Conservation (phyloP, 2,888 invertebrate species). For the Antheraea yamamai region DNA sequence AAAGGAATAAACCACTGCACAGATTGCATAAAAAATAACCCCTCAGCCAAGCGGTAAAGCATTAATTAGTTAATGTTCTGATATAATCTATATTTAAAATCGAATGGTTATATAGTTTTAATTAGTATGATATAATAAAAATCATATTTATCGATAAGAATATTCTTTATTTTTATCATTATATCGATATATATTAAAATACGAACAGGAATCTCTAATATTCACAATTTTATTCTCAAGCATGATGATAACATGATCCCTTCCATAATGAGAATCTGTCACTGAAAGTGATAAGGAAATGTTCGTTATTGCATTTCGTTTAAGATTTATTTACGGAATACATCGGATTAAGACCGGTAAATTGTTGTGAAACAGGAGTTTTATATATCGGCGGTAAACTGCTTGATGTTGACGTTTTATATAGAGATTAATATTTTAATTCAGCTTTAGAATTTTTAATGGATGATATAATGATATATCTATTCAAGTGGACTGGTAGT, state of each 20-base stretch:
- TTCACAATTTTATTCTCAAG: constrained; percentile 12
- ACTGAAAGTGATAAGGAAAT: constrained; percentile 7
- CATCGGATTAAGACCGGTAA: background rate
- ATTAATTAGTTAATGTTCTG: background rate
- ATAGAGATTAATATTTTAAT: background rate
- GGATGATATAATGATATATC: background rate
- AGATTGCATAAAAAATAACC: too few species aligned
- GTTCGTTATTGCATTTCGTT: constrained; percentile 1
- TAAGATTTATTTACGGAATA: background rate
- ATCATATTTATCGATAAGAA: background rate
- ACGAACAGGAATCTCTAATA: background rate
- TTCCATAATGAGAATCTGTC: constrained; percentile 9
- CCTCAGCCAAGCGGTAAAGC: too few species aligned
- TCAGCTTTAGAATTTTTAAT: background rate
- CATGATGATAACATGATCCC: background rate
- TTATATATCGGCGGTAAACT: background rate
- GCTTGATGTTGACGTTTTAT: background rate
- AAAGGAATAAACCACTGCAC: too few species aligned
- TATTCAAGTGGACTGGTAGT: background rate
- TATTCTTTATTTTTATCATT: background rate
- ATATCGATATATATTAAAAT: background rate
- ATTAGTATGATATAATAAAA: background rate
- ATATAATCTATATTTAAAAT: background rate
- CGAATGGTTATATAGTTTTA: background rate
- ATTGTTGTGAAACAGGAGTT: background rate